Evolutionary conservation across 2,797 vertebrate species (phyloP).

Genomic region (Aplochiton taeniatus): DNA sequence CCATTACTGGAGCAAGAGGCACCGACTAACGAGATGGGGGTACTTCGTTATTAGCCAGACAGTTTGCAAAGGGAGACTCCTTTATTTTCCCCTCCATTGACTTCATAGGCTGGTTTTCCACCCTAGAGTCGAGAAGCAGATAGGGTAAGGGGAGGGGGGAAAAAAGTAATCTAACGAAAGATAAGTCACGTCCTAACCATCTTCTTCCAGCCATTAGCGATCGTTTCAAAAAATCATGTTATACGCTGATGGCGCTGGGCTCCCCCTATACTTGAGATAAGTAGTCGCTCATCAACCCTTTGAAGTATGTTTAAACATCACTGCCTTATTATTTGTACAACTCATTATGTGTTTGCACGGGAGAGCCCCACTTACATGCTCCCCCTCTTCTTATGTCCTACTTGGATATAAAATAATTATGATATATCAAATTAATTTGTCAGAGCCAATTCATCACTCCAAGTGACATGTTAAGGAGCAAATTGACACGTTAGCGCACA

Average conservation of each 20-base stretch:
- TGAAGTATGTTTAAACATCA: conserved; percentile 17
- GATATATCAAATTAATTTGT: conserved; percentile 68
- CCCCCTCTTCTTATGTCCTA: conserved; percentile 29
- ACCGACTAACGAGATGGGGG: conserved; percentile 61
- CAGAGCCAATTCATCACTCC: conserved; percentile 58
- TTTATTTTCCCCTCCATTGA: conserved; percentile 54
- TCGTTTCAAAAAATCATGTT: conserved; percentile 15
- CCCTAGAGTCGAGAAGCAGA: conserved; percentile 38
- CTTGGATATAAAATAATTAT: conserved; percentile 57
- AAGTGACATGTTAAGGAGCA: conserved; percentile 53
- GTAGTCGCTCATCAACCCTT: background rate
- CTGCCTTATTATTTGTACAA: conserved; percentile 27
- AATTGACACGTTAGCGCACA: conserved; percentile 62
- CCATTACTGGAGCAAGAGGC: conserved; percentile 68
- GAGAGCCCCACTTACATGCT: background rate
- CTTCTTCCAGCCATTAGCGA: background rate
- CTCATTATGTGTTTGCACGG: conserved; percentile 16
- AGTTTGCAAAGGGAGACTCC: conserved; percentile 21
- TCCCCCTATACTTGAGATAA: conserved; percentile 8
- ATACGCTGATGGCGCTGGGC: conserved; percentile 28
- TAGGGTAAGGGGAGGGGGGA: too few species aligned
- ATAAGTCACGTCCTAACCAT: conserved; percentile 15
- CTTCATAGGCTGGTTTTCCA: conserved; percentile 43
- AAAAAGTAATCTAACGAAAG: background rate
- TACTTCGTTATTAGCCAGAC: conserved; percentile 59